Evolutionary conservation across 37 sponge, comb jelly and placozoan species (phyloP).

Genomic region (Ianthella basta): DNA sequence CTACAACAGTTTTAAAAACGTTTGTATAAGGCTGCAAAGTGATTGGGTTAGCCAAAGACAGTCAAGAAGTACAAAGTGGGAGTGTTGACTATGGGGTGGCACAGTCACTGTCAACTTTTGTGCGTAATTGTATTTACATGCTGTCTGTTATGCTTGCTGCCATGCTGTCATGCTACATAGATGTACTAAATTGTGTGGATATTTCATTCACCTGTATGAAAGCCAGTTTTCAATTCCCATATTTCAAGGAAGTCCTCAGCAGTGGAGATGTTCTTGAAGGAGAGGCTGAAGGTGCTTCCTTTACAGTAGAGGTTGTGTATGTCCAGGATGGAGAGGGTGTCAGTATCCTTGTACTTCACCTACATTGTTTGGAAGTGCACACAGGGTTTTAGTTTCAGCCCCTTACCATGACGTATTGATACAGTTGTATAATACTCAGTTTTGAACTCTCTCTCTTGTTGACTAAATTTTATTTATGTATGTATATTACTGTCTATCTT

Average conservation of each 20-base stretch:
- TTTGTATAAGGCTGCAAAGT: no score
- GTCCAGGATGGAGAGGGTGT: background rate
- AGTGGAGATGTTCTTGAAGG: background rate
- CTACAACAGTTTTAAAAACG: no score
- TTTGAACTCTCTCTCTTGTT: no score
- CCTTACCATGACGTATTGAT: background rate
- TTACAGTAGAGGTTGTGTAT: background rate
- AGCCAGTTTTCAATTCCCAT: background rate
- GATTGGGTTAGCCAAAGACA: no score
- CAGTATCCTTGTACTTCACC: background rate
- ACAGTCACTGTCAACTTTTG: no score
- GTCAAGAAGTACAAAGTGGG: no score
- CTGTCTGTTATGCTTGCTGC: no score
- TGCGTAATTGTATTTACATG: no score
- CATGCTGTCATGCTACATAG: no score
- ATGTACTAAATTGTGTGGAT: no score
- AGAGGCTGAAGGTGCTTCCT: background rate
- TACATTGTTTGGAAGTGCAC: background rate
- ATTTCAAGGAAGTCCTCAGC: background rate
- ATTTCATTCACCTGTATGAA: conserved; percentile 16
- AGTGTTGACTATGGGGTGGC: no score
- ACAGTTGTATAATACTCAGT: background rate
- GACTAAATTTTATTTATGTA: background rate
- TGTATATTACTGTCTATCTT: background rate
- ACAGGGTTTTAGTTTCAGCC: background rate